These are phyloP conservation scores for Drosophila kokeensis DNA, from an alignment of 2,888 invertebrate species.

Conservation along the genomic window DNA sequence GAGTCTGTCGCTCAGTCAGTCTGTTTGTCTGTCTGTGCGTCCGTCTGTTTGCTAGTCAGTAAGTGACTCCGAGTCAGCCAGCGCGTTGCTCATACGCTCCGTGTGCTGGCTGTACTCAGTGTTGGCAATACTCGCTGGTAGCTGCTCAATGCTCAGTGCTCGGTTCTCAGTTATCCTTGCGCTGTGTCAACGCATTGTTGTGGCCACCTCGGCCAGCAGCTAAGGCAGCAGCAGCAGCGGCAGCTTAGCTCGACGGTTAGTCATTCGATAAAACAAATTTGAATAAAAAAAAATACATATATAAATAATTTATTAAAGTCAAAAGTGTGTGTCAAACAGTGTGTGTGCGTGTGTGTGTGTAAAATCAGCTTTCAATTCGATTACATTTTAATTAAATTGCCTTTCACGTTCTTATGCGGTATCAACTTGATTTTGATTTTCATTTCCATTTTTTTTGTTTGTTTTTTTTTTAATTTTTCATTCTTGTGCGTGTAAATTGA, in stretches of 20 bases:
- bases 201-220: conserved; percentile 39
- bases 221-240: conserved; percentile 16
- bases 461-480: conserved; percentile 3
- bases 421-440: conserved; percentile 58
- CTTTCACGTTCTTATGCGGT: conserved; percentile 28
- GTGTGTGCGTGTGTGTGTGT: neutral
- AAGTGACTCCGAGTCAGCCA: conserved; percentile 36
- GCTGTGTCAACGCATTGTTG: conserved; percentile 76
- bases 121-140: conserved; percentile 50
- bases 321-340: neutral
- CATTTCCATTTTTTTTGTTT: conserved; percentile 31
- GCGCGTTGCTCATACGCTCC: conserved; percentile 75
- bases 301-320: conserved; percentile 6
- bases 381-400: conserved; percentile 39
- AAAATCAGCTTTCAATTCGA: conserved; percentile 13
- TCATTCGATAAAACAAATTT: conserved; percentile 26
- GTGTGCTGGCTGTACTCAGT: conserved; percentile 55
- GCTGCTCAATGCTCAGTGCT: conserved; percentile 53
- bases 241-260: conserved; percentile 58
- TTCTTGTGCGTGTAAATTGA: conserved; percentile 59
- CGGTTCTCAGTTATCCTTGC: conserved; percentile 74
- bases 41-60: conserved; percentile 40
- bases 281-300: conserved; percentile 14
- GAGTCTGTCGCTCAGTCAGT: conserved; percentile 48
- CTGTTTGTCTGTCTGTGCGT: conserved; percentile 23